These are phyloP conservation scores for Sander vitreus DNA, from an alignment of 2,113 vertebrate genomes.

Conservation along the genomic window DNA sequence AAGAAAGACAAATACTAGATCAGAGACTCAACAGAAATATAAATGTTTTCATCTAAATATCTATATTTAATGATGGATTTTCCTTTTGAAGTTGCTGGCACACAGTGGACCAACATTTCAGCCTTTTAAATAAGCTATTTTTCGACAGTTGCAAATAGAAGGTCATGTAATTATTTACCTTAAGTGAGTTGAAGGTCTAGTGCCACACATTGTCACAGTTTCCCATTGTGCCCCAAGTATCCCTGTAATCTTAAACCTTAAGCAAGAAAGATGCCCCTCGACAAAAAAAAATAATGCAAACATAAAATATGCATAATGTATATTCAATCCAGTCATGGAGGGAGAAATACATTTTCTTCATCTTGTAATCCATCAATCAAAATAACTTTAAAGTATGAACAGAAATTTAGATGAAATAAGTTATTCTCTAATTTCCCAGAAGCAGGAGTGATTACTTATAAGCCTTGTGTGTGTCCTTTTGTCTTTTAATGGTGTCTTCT, in stretches of 20 bases:
- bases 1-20: not conserved
- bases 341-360: not conserved
- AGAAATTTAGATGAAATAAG: not conserved
- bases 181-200: not conserved
- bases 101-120: constrained; percentile 1
- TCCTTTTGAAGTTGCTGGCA: constrained; percentile 11
- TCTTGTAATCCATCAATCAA: not conserved
- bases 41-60: not conserved
- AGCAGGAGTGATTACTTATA: not conserved
- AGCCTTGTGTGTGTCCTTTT: constrained; percentile 33
- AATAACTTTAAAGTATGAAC: not conserved
- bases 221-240: constrained; percentile 20
- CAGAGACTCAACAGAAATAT: constrained; percentile 12
- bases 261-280: not conserved
- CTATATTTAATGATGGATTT: not conserved
- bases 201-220: constrained; percentile 8
- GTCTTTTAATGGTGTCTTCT: constrained; percentile 50
- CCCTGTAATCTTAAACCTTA: constrained; percentile 1
- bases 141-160: not conserved
- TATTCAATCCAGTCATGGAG: not conserved
- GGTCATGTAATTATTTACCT: constrained; percentile 11
- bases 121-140: not conserved
- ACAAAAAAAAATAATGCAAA: not conserved
- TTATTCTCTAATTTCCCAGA: not conserved
- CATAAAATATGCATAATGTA: not conserved